Base-by-base conservation (phyloP, 2,113 vertebrate genomes). In the Ceratotherium simum region DNA sequence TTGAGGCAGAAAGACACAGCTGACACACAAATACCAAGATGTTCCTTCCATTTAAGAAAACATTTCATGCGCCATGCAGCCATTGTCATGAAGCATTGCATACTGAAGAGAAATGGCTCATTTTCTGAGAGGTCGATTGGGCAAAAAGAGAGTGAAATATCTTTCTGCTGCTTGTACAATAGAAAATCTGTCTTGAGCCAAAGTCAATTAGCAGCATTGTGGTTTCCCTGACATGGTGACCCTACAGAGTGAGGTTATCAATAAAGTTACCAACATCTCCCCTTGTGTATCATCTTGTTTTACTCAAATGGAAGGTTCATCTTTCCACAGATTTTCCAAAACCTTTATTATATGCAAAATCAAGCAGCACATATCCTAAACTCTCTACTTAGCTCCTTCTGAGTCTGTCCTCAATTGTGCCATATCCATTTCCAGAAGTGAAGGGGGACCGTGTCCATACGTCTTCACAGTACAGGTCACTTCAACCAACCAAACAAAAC, bases 41-140 rank as follows among this genome's bases (percentile, higher is more conserved):
- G 14, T 82, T 39, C 36, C 36, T n/a, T 48, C 65, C 36, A 23
- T 20, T 25, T 60, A 51, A 48, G 60, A 31, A 96, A 95, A 21
- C 3, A 0, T 27, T 62, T n/a, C 36, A 21, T 0, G 9, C 21
- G 21, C 25, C 36, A 21, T 4, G 5, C 6, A 70, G 17, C 11
- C 31, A 2, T 17, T 13, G 79, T n/a, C 9, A 46, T 1, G 25
- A 93, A 81, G 8, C 10, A 60, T 31, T 46, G 23, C 2, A 4
- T 11, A 33, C 0, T 33, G n/a, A 93, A 73, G 39, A 80, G 91
- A 83, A 90, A 62, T 16, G 27, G 20, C n/a, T 87, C 33, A 1
- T 75, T 79, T 92, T 73, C 56, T 58, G 16, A 42, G 33, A 96
- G 1, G 4, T 62, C 72, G 72, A 0, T 2, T 33, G 42, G 10